phyloP scores from a whole-genome alignment of 2,797 vertebrate genomes.

The Coranthus polyacanthus region DNA sequence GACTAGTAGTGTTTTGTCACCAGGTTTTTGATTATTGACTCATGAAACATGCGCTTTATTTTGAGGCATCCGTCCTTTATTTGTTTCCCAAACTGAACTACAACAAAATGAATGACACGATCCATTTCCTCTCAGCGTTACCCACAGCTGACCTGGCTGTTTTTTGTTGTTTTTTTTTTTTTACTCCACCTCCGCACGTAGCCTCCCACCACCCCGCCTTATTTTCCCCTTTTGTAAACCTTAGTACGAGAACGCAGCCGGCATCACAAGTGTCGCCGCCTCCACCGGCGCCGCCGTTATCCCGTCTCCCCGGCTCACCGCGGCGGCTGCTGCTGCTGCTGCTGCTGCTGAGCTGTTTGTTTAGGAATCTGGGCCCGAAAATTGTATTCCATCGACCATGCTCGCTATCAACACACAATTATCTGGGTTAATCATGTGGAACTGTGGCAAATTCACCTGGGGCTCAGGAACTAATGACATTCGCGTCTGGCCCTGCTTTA shows the following conservation, averaged over 20 bases:
- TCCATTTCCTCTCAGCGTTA: conserved; percentile 19
- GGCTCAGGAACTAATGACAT: conserved; percentile 99
- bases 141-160: conserved; percentile 38
- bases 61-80: neutral
- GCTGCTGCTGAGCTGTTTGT: conserved; percentile 97
- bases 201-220: neutral
- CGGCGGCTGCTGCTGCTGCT: conserved; percentile 19
- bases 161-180: neutral
- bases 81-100: conserved; percentile 16
- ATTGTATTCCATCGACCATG: conserved; percentile 99
- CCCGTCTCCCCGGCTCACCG: conserved; percentile 88
- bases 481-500: conserved; percentile 99
- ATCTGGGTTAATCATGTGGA: conserved; percentile 99
- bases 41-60: neutral
- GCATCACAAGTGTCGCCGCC: conserved; percentile 71
- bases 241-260: conserved; percentile 70
- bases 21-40: too few species aligned
- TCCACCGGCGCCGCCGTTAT: conserved; percentile 71
- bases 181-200: conserved; percentile 9
- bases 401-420: conserved; percentile 99
- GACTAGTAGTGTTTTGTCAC: too few species aligned
- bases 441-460: conserved; percentile 99
- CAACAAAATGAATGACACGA: conserved; percentile 8
- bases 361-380: conserved; percentile 98
- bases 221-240: conserved; percentile 60